Evolutionary conservation across 1,140 invertebrate species (phyloP).

Genomic region (Apis florea): DNA sequence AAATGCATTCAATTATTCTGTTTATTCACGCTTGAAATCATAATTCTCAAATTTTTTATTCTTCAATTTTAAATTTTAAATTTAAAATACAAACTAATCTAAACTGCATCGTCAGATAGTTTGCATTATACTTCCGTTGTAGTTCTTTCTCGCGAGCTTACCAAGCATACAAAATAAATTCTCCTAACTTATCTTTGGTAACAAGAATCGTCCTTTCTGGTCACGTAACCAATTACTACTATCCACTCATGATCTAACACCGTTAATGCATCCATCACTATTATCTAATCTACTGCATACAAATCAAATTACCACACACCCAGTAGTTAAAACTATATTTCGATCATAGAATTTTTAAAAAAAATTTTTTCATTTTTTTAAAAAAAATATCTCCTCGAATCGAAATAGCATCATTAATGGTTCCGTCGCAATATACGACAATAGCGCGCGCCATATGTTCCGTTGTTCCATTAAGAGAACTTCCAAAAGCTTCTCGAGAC

Average conservation of each 20-base stretch:
- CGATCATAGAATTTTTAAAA: background rate
- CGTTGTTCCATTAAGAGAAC: background rate
- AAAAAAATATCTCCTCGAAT: no score
- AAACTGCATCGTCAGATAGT: background rate
- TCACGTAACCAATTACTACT: conserved; percentile 9
- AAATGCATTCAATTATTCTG: background rate
- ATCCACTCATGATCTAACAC: background rate
- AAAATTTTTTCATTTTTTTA: no score
- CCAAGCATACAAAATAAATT: background rate
- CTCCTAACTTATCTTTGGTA: no score
- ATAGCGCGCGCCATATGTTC: conserved; percentile 2
- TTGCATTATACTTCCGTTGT: background rate
- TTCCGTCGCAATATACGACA: background rate
- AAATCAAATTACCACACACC: background rate
- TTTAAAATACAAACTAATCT: background rate
- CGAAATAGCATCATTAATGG: background rate
- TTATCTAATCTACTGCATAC: background rate
- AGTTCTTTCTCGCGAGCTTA: no score
- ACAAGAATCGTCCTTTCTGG: background rate
- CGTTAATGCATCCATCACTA: background rate
- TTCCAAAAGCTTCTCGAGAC: conserved; percentile 41
- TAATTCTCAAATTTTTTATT: no score
- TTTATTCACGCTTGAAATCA: no score
- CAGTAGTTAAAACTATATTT: background rate
- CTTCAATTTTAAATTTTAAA: background rate